Evolutionary conservation across 2,888 invertebrate species (phyloP).

Genomic region (Hypomecis punctinalis): DNA sequence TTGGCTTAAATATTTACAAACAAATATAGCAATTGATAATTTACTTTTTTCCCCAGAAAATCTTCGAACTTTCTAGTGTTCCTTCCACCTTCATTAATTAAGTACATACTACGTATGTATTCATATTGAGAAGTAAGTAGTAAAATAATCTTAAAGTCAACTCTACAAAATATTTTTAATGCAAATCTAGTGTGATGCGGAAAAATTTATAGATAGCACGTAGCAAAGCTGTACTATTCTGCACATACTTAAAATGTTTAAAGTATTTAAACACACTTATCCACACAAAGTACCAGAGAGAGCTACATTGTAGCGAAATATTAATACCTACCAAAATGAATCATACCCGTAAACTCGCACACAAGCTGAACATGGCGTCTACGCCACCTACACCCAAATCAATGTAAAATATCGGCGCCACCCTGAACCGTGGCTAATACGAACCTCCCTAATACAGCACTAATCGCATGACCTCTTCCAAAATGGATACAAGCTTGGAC

Average conservation of each 20-base stretch:
- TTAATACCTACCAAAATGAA: neutral
- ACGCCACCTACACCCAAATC: conserved; percentile 29
- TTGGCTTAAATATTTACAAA: no score
- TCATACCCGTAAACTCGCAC: conserved; percentile 11
- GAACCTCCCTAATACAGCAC: conserved; percentile 39
- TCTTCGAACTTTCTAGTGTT: no score
- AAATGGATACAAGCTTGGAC: conserved; percentile 56
- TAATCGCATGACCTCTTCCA: conserved; percentile 63
- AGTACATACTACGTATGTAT: no score
- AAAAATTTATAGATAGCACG: no score
- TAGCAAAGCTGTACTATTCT: no score
- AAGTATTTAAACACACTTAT: no score
- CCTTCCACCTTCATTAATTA: no score
- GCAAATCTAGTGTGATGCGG: no score
- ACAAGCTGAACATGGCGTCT: conserved; percentile 3
- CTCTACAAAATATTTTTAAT: neutral
- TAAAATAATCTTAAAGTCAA: neutral
- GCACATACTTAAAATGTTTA: no score
- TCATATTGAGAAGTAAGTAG: neutral
- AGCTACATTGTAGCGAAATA: neutral
- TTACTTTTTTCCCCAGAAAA: no score
- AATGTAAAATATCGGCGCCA: conserved; percentile 24
- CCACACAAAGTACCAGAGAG: no score
- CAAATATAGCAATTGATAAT: no score
- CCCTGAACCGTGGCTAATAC: conserved; percentile 27